Conservation (phyloP, 2,797 vertebrate species). For the Enoplosus armatus region DNA sequence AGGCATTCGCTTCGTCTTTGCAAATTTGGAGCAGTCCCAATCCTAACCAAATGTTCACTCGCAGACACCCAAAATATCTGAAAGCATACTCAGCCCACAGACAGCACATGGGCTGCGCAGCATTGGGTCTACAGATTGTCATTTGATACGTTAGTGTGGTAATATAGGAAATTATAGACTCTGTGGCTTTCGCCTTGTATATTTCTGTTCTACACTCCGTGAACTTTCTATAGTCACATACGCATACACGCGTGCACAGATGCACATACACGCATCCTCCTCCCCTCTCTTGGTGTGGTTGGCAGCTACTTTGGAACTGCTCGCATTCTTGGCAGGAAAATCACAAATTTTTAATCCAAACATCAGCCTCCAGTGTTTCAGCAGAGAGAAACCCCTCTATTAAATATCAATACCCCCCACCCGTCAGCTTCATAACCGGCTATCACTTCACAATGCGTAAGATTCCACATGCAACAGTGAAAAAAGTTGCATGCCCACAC, state of each 20-base stretch:
- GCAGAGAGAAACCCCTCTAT: conserved; percentile 68
- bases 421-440: conserved; percentile 37
- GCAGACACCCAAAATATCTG: conserved; percentile 70
- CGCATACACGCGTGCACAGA: conserved; percentile 28
- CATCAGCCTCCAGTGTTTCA: conserved; percentile 71
- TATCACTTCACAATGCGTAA: conserved; percentile 10
- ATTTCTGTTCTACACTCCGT: conserved; percentile 78
- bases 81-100: conserved; percentile 50
- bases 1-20: conserved; percentile 73
- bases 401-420: conserved; percentile 62
- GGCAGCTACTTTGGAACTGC: conserved; percentile 80
- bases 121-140: conserved; percentile 52
- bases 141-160: conserved; percentile 74
- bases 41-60: conserved; percentile 70
- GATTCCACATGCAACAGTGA: conserved; percentile 5
- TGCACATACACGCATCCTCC: conserved; percentile 42
- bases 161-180: conserved; percentile 81
- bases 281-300: conserved; percentile 69
- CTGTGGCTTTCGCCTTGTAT: conserved; percentile 66
- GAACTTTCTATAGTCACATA: conserved; percentile 77
- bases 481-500: conserved; percentile 6
- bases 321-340: conserved; percentile 82
- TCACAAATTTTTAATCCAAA: conserved; percentile 79
- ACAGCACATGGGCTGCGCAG: conserved; percentile 52
- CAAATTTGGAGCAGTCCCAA: conserved; percentile 75